Base-by-base conservation (phyloP, 2,113 vertebrate genomes). In the Chloropsis hardwickii region DNA sequence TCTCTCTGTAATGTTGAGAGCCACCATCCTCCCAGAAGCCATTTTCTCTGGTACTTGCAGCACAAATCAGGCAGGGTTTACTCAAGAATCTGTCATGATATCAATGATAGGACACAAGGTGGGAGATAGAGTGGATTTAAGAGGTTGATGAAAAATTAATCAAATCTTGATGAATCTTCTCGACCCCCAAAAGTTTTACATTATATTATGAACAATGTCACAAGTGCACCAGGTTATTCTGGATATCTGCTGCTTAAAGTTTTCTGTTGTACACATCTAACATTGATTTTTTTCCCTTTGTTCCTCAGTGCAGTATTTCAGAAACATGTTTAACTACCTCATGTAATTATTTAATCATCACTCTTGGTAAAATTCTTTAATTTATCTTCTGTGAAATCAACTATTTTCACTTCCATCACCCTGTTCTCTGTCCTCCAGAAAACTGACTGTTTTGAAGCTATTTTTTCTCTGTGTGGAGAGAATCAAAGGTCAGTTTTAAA, bases 401-500 rank as follows among this genome's bases (percentile, higher is more conserved):
- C 2, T 17, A 66, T 60, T 86, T 84, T 61, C 24, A 53, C 29
- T 83, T 91, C 35, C 31, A 24, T 47, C 20, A 35, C 11, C 50
- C 22, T 71, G 3, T 65, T 84, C 33, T 62, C 29, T 65, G 3
- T 37, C 47, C 24, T 56, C 33, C 31, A 53, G 62, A 91, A 91
- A 83, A 58, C 0, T 47, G 15, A 74, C n/a, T 44, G 19, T 86
- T 86, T 86, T 81, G 5, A 5, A 70, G 31, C 5, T 71, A 10
- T 23, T 65, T 92, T 91, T 94, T 16, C 22, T 88, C 42, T 62
- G 11, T 27, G 12, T 6, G 50, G 39, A 66, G 21, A 69, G 18
- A 86, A 93, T 72, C 6, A 81, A 90, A 69, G 23, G 58, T 47
- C 5, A 74, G 1, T 66, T 92, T 88, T 53, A 27, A 91, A 97